These are phyloP conservation scores for Bimastos eiseni DNA, from an alignment of 2,888 invertebrate species.

Conservation along the genomic window DNA sequence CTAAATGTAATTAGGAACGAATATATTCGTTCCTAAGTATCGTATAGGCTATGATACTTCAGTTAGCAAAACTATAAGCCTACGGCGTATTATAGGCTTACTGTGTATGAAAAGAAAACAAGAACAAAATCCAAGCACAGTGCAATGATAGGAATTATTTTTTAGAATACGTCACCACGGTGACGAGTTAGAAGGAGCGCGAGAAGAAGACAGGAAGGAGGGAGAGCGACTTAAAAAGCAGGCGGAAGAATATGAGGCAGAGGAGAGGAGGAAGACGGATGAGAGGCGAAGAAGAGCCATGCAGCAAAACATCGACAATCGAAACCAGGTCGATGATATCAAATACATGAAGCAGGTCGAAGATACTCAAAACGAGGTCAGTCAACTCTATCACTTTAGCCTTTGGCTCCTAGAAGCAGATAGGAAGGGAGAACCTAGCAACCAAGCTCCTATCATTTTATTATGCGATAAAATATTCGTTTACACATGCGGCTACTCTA, in stretches of 20 bases:
- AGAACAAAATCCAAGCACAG: too few relatives aligned
- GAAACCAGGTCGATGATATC: constrained; percentile 55
- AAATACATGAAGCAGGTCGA: constrained; percentile 54
- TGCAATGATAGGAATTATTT: neutral
- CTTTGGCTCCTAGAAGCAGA: too few relatives aligned
- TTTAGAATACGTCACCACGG: constrained; percentile 52
- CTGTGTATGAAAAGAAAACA: too few relatives aligned
- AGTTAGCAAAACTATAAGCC: too few relatives aligned
- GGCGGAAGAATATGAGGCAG: constrained; percentile 45
- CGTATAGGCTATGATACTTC: too few relatives aligned
- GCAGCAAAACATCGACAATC: constrained; percentile 53
- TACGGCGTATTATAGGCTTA: neutral
- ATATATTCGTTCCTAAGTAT: too few relatives aligned
- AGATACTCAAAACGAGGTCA: constrained; percentile 56
- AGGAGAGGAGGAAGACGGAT: constrained; percentile 55
- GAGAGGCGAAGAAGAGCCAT: constrained; percentile 53
- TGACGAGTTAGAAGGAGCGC: constrained; percentile 43
- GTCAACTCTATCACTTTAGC: neutral
- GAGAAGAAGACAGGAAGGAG: constrained; percentile 50
- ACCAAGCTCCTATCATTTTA: too few relatives aligned
- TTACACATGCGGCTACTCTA: too few relatives aligned
- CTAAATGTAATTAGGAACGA: too few relatives aligned
- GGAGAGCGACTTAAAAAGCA: constrained; percentile 56
- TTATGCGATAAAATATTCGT: too few relatives aligned
- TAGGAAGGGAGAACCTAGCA: too few relatives aligned